Base-by-base conservation (phyloP, 2,888 invertebrate species). In the Trichopoda pennipes region DNA sequence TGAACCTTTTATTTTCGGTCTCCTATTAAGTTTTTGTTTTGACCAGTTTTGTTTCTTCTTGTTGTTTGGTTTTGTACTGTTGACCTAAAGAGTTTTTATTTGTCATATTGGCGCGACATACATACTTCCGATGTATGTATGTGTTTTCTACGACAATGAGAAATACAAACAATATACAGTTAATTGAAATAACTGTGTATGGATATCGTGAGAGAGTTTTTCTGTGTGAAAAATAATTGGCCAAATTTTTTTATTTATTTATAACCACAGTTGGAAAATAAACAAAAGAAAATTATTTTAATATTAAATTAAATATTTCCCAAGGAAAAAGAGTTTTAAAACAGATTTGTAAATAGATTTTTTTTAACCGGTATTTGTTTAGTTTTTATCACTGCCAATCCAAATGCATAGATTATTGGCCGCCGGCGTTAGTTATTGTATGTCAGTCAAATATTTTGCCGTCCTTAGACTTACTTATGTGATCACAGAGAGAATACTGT, bases 91-190 rank as follows among this genome's bases (percentile, higher is more conserved):
- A 53, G 53, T 60, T 53, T 55, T 68, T 68, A 35, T 76, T 68
- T 76, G 35, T 53, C 21, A 53, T 69, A 19, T 53, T 68, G 76
- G 17, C 68, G 60, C 49, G 76, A 53, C 76, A 76, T 19, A 61
- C 68, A n/a, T n/a, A n/a, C n/a, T n/a, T n/a, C n/a, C 68, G 76
- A 76, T 69, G 68, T 76, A 53, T 44, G 3, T 23, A 28, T 58
- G 12, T 58, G 12, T 58, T 28, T 17, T 66, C 17, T 55, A 51
- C 42, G 49, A 76, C 49, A 72, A 68, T 28, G 42, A 53, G 12
- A 10, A 63, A 53, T 16, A 8, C 19, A 61, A 73, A 61, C 42
- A 61, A 28, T 42, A 61, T 32, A 32, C 51, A 23, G 61, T 61
- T 53, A 55, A 23, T 55, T 49, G 21, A 61, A 51, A 42, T 12